These are phyloP conservation scores for Trachelus tabidus DNA, from an alignment of 2,888 invertebrate species.

Conservation along the genomic window DNA sequence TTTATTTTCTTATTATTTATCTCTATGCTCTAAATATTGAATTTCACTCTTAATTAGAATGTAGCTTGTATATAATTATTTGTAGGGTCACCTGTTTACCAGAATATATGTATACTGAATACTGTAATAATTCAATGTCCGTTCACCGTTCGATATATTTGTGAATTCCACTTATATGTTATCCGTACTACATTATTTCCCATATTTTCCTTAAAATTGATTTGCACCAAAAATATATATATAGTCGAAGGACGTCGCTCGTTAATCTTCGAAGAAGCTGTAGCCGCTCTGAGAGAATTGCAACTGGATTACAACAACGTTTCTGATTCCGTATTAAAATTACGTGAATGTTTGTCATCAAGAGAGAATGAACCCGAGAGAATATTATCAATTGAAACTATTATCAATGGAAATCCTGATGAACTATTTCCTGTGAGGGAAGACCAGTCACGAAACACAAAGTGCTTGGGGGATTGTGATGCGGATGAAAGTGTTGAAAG, in stretches of 20 bases:
- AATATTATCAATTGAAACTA: neutral
- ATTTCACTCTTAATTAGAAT: neutral
- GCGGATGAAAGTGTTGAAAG: slow-evolving; percentile 12
- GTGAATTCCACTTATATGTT: neutral
- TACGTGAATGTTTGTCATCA: neutral
- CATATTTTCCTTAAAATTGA: neutral
- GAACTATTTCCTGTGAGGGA: neutral
- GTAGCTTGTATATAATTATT: neutral
- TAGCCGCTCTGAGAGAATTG: neutral
- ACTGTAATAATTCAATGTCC: too few relatives aligned
- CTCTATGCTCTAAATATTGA: neutral
- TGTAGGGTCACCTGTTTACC: neutral
- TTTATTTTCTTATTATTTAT: neutral
- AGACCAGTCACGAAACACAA: neutral
- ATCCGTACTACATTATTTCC: neutral
- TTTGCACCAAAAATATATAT: neutral
- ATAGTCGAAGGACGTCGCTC: neutral
- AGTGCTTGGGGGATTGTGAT: neutral
- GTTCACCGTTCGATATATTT: too few relatives aligned
- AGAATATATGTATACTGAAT: neutral
- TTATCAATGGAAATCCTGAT: neutral
- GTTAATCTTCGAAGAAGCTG: neutral
- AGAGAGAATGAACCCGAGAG: neutral
- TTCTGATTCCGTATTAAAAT: neutral
- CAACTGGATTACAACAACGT: neutral